phyloP scores from a whole-genome alignment of 2,888 invertebrate species.

The Athripsodes cinereus region DNA sequence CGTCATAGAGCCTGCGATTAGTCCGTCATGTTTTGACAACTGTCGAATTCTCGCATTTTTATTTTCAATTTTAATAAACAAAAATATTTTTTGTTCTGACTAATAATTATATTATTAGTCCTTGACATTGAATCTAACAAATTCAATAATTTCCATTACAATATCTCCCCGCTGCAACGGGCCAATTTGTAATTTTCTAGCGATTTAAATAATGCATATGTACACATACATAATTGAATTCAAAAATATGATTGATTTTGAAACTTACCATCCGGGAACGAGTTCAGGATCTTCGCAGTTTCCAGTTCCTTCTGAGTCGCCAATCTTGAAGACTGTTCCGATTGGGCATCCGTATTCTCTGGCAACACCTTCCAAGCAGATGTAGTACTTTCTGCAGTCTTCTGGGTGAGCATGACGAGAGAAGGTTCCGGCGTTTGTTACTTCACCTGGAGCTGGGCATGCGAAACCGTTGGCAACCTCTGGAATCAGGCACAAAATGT shows the following conservation, averaged over 20 bases:
- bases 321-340: slow-evolving; percentile 93
- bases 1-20: no score
- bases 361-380: slow-evolving; percentile 84
- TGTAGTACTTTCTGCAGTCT: slow-evolving; percentile 92
- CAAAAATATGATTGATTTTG: no score
- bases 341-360: slow-evolving; percentile 94
- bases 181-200: not conserved
- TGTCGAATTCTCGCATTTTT: no score
- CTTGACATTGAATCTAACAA: no score
- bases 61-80: no score
- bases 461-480: slow-evolving; percentile 87
- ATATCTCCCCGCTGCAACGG: not conserved
- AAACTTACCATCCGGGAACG: slow-evolving; percentile 88
- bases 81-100: no score
- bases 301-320: slow-evolving; percentile 82
- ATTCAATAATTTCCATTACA: not conserved
- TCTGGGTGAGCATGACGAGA: slow-evolving; percentile 93
- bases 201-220: no score
- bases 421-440: slow-evolving; percentile 80
- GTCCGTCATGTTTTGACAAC: no score
- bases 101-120: no score
- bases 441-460: slow-evolving; percentile 79
- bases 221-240: no score
- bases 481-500: no score
- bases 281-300: slow-evolving; percentile 94